Evolutionary conservation across 2,888 invertebrate species (phyloP), one percentile per base, ranked within the genome.

Genomic region (Drosophila buzzatii): DNA sequence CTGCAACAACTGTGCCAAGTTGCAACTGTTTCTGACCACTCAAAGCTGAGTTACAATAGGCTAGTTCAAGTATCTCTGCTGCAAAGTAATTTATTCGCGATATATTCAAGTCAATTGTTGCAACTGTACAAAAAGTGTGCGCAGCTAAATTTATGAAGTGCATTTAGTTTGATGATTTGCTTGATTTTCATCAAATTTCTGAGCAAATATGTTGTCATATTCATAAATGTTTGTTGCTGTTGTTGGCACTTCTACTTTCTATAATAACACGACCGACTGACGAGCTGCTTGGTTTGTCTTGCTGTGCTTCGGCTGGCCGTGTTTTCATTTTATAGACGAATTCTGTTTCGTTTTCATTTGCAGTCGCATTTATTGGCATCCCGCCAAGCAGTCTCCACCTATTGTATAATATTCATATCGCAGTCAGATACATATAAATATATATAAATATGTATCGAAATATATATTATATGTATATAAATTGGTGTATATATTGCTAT

Each of bases 361-460:
- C 82, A 76, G 63, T 76, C 76, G 65, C 79, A 72, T 89, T 86
- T 80, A 89, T 86, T 86, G 86, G 86, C 81, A 67, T 61, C 88
- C 63, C 81, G 86, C 86, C 86, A 86, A 82, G 90, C 88, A 78
- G 76, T 73, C 73, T 82, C 67, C 75, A 66, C 51, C 52, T 68
- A 68, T 75, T 81, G 74, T 86, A 89, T 81, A 89, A 86, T 86
- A 64, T 89, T 82, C 89, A 85, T 79, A 88, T 76, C 78, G 70
- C 62, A 64, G 42, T 44, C n/a, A 53, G 2, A 62, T 20, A 37
- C 64, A 47, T 59, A 39, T 45, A 58, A 52, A 57, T 51, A 59
- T 4, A 27, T 27, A 27, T 57, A 59, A 6, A 27, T 27, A 27
- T 57, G 57, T 62, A 70, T 37, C 27, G 14, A 41, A 27, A 53